Conservation (phyloP, 1,140 invertebrate genomes). For the Bombus turneri region DNA sequence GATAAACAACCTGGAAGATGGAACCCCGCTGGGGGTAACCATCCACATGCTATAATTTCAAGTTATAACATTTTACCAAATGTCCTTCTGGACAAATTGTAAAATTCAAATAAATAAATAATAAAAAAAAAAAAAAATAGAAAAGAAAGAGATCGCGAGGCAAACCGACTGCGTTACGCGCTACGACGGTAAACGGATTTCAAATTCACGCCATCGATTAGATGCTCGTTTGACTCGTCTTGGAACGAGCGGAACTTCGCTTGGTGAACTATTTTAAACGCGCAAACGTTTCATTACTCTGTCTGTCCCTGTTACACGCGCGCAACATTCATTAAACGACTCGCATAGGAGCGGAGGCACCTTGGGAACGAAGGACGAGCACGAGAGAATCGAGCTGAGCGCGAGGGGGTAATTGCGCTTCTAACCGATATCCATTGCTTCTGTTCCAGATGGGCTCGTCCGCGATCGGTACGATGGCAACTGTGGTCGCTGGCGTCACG, state of each 20-base stretch:
- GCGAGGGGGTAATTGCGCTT: slow-evolving; percentile 59
- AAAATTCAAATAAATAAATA: no score
- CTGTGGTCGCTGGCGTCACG: slow-evolving; percentile 55
- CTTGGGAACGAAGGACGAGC: slow-evolving; percentile 8
- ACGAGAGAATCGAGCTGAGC: slow-evolving; percentile 2
- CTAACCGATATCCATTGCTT: slow-evolving; percentile 63
- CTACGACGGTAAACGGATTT: not conserved
- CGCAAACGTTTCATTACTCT: not conserved
- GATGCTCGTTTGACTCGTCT: not conserved
- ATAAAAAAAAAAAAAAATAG: no score
- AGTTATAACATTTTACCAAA: no score
- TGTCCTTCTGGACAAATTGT: no score
- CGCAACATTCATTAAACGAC: slow-evolving; percentile 1
- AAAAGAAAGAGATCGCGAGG: no score
- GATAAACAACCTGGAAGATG: no score
- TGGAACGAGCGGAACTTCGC: slow-evolving; percentile 9
- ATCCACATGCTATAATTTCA: no score
- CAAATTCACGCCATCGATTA: not conserved
- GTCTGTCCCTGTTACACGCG: not conserved
- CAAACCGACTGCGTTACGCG: not conserved
- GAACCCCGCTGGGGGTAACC: no score
- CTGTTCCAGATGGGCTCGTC: slow-evolving; percentile 79
- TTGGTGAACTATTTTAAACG: slow-evolving; percentile 16
- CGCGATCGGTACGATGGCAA: slow-evolving; percentile 72
- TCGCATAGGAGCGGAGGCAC: not conserved